phyloP scores from a whole-genome alignment of 2,888 invertebrate genomes.

The Epinotia ramella region DNA sequence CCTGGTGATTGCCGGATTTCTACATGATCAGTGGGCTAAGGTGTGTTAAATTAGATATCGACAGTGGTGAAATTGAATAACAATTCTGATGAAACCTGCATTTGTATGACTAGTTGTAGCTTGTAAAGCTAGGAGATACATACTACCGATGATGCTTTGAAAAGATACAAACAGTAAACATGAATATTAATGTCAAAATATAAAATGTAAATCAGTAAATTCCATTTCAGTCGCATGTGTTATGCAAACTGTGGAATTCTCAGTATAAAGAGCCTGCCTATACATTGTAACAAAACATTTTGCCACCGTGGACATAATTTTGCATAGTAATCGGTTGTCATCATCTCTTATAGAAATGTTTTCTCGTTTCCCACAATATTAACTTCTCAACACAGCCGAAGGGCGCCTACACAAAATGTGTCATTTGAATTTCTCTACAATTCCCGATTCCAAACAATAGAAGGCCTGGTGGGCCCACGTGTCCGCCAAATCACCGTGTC shows the following conservation, averaged over 20 bases:
- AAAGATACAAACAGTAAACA: background rate
- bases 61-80: conserved; percentile 20
- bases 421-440: conserved; percentile 14
- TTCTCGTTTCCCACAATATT: background rate
- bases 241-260: background rate
- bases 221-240: background rate
- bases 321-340: background rate
- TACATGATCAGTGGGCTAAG: conserved; percentile 40
- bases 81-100: conserved; percentile 14
- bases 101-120: background rate
- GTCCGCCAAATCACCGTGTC: conserved; percentile 26
- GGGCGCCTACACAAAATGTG: conserved; percentile 17
- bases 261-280: background rate
- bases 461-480: conserved; percentile 23
- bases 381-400: background rate
- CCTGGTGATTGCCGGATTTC: conserved; percentile 43
- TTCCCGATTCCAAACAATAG: conserved; percentile 16
- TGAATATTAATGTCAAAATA: too few relatives aligned
- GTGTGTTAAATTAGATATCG: conserved; percentile 33
- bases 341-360: background rate
- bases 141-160: background rate
- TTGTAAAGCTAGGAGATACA: conserved; percentile 1
- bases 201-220: background rate
- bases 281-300: background rate
- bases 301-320: background rate